Evolutionary conservation across 2,797 vertebrate genomes (phyloP).

Genomic region (Pseudotriccus pelzelni): DNA sequence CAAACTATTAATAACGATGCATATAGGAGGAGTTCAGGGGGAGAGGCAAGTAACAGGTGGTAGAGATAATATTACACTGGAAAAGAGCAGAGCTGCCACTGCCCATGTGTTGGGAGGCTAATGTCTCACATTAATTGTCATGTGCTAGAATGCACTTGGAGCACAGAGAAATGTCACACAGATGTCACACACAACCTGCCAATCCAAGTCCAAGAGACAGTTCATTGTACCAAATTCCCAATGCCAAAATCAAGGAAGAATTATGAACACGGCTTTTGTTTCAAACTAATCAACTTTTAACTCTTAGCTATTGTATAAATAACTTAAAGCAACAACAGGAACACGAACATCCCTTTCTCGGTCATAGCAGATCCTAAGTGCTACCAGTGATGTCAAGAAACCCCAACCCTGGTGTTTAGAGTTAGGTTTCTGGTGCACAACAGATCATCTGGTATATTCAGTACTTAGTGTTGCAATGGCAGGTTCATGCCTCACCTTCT

Average conservation of each 20-base stretch:
- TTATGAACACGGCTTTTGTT: not conserved
- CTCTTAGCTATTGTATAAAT: not conserved
- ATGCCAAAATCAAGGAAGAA: not conserved
- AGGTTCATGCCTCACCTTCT: not conserved
- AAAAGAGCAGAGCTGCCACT: conserved; percentile 85
- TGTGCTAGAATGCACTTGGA: conserved; percentile 60
- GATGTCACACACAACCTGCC: not conserved
- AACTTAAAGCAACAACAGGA: not conserved
- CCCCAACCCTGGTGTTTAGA: not conserved
- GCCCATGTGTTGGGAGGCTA: conserved; percentile 12
- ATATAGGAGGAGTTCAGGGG: conserved; percentile 73
- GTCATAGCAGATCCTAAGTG: not conserved
- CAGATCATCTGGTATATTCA: not conserved
- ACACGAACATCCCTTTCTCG: not conserved
- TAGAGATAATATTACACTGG: conserved; percentile 84
- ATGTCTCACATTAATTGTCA: conserved; percentile 68
- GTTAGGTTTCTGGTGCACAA: not conserved
- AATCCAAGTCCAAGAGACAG: not conserved
- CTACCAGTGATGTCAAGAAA: not conserved
- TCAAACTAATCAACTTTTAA: not conserved
- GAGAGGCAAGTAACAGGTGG: conserved; percentile 86
- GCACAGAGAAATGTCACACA: conserved; percentile 66
- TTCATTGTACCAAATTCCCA: not conserved
- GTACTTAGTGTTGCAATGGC: not conserved
- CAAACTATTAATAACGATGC: conserved; percentile 84